Evolutionary conservation across 2,797 vertebrate genomes (phyloP), one percentile per base, ranked within the genome.

Genomic region (Austrolebias charrua): DNA sequence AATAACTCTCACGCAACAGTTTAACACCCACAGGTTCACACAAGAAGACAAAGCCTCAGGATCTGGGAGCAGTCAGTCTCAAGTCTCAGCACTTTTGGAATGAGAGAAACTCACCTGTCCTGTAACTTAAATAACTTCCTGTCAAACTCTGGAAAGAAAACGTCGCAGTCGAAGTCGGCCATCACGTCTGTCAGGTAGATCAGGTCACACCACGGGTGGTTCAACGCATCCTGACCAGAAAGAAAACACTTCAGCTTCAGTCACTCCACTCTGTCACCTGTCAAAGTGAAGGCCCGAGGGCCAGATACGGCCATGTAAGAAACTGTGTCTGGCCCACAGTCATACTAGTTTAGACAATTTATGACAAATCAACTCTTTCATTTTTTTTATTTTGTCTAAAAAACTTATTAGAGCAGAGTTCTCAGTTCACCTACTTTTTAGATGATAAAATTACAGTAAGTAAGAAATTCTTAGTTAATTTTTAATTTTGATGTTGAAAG

Each of bases 61-160:
- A 28, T 38, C 29, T 59, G 60, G 28, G 7, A 10, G 2, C 28
- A 24, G 28, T 38, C 4, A 18, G 3, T 8, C 8, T 0, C 3
- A 24, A 24, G 24, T 2, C 24, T 24, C 11, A 6, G 18, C 1
- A 1, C 5, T 40, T 5, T 20, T 31, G 29, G 47, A 14, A 35
- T 5, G 51, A 71, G 29, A 43, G 42, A 2, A 16, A 61, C 86
- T 29, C 71, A 95, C 94, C 76, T 60, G 2, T 91, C 86, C 82
- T 91, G 92, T 28, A 89, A 29, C 73, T 76, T 85, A 55, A 91
- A 95, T 14, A 87, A 9, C 6, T 56, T 58, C 66, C 60, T 79
- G 80, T 94, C 91, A 69, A 94, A 91, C 45, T 85, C 63, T 0
- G 94, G 94, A 85, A 95, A 95, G 84, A 94, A 94, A 9, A 91